Evolutionary conservation across 1,140 invertebrate species (phyloP).

Genomic region (Drosophila rufa): DNA sequence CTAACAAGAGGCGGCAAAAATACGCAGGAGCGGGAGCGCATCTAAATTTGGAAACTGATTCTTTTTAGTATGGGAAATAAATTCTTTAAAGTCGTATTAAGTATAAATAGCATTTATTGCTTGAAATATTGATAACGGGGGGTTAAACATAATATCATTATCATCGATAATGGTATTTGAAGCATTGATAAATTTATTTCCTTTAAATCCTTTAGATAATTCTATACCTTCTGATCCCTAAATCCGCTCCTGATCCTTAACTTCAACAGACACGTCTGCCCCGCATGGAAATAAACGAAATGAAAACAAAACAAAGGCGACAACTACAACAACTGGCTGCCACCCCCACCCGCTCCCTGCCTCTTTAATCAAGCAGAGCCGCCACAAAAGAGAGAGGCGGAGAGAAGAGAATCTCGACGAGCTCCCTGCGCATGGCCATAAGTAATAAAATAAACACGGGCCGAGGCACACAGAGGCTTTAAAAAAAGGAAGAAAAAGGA

Average conservation of each 20-base stretch:
- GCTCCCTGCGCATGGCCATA: conserved; percentile 54
- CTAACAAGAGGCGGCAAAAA: conserved; percentile 20
- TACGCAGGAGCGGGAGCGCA: neutral
- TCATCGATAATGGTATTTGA: too few species aligned
- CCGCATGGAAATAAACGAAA: conserved; percentile 49
- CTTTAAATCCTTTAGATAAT: too few species aligned
- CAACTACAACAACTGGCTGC: conserved; percentile 45
- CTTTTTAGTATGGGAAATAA: neutral
- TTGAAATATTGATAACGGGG: too few species aligned
- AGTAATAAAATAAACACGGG: conserved; percentile 74
- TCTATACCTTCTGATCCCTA: neutral
- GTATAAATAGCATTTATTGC: too few species aligned
- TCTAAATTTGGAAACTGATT: neutral
- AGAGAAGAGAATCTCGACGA: conserved; percentile 11
- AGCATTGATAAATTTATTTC: too few species aligned
- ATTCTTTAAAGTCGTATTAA: too few species aligned
- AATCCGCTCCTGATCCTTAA: conserved; percentile 28
- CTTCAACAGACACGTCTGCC: conserved; percentile 18
- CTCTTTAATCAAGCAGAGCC: conserved; percentile 55
- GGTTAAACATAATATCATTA: too few species aligned
- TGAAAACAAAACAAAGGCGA: conserved; percentile 72
- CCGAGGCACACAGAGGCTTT: conserved; percentile 32
- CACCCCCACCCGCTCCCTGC: conserved; percentile 20
- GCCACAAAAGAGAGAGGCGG: conserved; percentile 23
- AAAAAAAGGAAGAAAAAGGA: conserved; percentile 50